These are phyloP conservation scores for Hestina assimilis DNA, from an alignment of 1,140 invertebrate species.

Conservation along the genomic window DNA sequence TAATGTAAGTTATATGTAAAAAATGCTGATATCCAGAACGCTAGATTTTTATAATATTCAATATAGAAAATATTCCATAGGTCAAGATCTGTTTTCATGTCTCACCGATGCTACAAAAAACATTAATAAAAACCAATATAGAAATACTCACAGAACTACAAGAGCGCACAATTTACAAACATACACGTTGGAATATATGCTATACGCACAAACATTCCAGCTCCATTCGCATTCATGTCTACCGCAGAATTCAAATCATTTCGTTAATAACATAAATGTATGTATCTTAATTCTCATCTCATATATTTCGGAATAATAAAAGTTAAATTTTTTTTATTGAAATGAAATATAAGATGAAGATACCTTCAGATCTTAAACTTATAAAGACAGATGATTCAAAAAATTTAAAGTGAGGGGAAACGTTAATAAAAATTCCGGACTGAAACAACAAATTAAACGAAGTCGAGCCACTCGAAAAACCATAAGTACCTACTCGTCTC, in stretches of 20 bases:
- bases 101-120: no score
- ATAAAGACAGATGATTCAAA: slow-evolving; percentile 46
- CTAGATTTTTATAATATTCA: no score
- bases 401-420: slow-evolving; percentile 67
- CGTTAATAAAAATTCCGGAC: slow-evolving; percentile 76
- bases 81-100: no score
- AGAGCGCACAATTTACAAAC: no score
- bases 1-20: no score
- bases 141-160: no score
- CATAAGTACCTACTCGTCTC: slow-evolving; percentile 77
- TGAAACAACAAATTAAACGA: slow-evolving; percentile 79
- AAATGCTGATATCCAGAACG: no score
- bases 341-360: slow-evolving; percentile 37
- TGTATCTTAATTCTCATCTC: background rate
- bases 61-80: no score
- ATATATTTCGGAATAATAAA: background rate
- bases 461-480: slow-evolving; percentile 76
- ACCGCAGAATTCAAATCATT: slow-evolving; percentile 33
- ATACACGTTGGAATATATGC: background rate
- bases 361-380: slow-evolving; percentile 46
- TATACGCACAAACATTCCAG: slow-evolving; percentile 9
- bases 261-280: slow-evolving; percentile 3
- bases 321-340: slow-evolving; percentile 7
- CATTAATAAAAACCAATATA: no score
- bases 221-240: slow-evolving; percentile 17